These are phyloP conservation scores for Sebastes diploproa DNA, from an alignment of 2,797 vertebrate species.

Conservation along the genomic window DNA sequence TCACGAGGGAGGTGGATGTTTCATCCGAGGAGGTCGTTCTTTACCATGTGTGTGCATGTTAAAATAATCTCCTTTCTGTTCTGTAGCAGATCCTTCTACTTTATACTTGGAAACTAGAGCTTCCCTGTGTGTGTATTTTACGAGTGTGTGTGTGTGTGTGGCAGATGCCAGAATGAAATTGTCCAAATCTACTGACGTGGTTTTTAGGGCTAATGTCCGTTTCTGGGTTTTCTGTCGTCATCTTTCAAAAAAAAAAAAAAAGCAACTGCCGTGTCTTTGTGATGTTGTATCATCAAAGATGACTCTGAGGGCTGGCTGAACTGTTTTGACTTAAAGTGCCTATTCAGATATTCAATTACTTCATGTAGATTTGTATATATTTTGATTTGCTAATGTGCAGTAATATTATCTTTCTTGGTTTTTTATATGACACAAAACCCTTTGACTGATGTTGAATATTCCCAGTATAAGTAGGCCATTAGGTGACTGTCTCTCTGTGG, in stretches of 20 bases:
- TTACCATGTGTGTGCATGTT: conserved; percentile 22
- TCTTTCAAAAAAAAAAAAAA: background rate
- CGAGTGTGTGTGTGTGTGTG: background rate
- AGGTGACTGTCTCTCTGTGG: background rate
- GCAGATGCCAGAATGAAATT: conserved; percentile 12
- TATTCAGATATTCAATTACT: conserved; percentile 53
- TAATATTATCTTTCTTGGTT: conserved; percentile 34
- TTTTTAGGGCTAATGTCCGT: conserved; percentile 57
- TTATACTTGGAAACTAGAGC: conserved; percentile 45
- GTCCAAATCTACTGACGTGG: conserved; percentile 22
- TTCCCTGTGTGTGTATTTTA: conserved; percentile 49
- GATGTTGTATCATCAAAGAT: conserved; percentile 43
- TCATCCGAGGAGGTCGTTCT: conserved; percentile 18
- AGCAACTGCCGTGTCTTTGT: conserved; percentile 45
- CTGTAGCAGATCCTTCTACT: conserved; percentile 62
- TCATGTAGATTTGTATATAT: conserved; percentile 73
- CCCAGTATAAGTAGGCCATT: conserved; percentile 3
- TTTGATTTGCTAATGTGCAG: conserved; percentile 65
- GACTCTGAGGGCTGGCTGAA: conserved; percentile 64
- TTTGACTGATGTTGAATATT: conserved; percentile 17
- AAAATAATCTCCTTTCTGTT: conserved; percentile 28
- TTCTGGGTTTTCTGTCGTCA: conserved; percentile 33
- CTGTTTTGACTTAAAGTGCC: conserved; percentile 80
- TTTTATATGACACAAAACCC: conserved; percentile 34
- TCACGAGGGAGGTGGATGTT: background rate